Evolutionary conservation across 1,140 invertebrate genomes (phyloP), one percentile per base, ranked within the genome.

Genomic region (Hypsibius dujardini): DNA sequence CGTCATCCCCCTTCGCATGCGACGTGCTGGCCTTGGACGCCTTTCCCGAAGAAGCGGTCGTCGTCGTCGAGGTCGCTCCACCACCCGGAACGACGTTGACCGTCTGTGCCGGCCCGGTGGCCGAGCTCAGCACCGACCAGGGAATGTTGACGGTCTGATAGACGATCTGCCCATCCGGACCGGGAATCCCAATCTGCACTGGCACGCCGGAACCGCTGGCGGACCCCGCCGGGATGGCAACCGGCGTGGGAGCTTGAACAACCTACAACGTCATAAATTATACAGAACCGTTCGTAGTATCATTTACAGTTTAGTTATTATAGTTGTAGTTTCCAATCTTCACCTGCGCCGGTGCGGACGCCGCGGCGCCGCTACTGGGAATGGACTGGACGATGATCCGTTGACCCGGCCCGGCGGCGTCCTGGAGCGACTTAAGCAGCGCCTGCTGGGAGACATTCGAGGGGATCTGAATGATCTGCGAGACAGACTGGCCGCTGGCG

Each of bases 111-210:
- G 7, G 7, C 7, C 50, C 50, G 7, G 50, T 67, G 12, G 12
- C 12, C 7, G 50, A 56, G 7, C n/a, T 7, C 42, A 67, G 62
- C 3, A 67, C 62, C 12, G 62, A 67, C 62, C 62, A 67, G 0
- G 90, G 91, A 75, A 95, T 86, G 79, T 95, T 90, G 1, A 94
- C 86, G 0, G 91, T 94, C 77, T 95, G 91, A 78, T 91, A 90
- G 70, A 94, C 85, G 0, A 90, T 94, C 79, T 95, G 91, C 0
- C 92, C 92, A 79, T 88, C 89, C 28, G 86, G 85, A 2, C 88
- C 86, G 72, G 89, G 88, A 71, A 95, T 90, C 1, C 92, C 92
- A 59, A 94, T 87, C 81, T 94, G 90, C 15, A 95, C 88, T 0
- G 91, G 90, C 60, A 95, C 89, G 28, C 62, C 62, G 42, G 7